phyloP scores from a whole-genome alignment of 1,140 invertebrate species.

The Sweltsa coloradensis region DNA sequence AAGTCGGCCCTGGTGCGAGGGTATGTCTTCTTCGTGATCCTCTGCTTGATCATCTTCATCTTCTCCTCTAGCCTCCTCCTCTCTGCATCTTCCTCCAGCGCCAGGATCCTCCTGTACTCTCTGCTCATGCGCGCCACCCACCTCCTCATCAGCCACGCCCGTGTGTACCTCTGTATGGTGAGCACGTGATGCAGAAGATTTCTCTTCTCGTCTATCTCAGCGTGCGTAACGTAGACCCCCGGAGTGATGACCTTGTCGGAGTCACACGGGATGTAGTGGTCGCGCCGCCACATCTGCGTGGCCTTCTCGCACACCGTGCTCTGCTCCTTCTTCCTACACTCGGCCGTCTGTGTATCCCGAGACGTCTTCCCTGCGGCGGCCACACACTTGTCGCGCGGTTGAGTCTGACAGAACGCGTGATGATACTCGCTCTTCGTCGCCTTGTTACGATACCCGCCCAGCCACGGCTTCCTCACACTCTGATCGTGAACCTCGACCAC shows the following conservation, averaged over 20 bases:
- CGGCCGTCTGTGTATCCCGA: slow-evolving; percentile 43
- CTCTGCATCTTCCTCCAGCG: slow-evolving; percentile 1
- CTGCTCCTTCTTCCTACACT: slow-evolving; percentile 29
- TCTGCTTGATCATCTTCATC: slow-evolving; percentile 34
- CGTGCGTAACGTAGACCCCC: slow-evolving; percentile 39
- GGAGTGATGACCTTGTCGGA: slow-evolving; percentile 39
- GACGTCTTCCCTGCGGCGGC: slow-evolving; percentile 36
- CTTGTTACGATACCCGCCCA: slow-evolving; percentile 47
- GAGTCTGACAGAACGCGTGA: slow-evolving; percentile 50
- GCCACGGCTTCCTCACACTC: slow-evolving; percentile 42
- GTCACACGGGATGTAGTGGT: slow-evolving; percentile 40
- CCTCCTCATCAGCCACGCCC: slow-evolving; percentile 15
- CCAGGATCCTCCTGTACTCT: slow-evolving; percentile 24
- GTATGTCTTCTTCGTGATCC: slow-evolving; percentile 39
- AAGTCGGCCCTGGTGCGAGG: slow-evolving; percentile 47
- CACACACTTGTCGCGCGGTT: slow-evolving; percentile 35
- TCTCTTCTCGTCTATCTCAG: slow-evolving; percentile 33
- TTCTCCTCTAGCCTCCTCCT: slow-evolving; percentile 28
- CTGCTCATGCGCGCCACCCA: slow-evolving; percentile 21
- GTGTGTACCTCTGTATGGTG: slow-evolving; percentile 44
- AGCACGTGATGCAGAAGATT: slow-evolving; percentile 37
- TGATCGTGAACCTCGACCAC: slow-evolving; percentile 42
- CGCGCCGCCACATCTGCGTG: slow-evolving; percentile 38
- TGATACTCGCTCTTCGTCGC: slow-evolving; percentile 41
- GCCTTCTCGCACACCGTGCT: slow-evolving; percentile 26